Evolutionary conservation across 2,113 vertebrate genomes (phyloP), one percentile per base, ranked within the genome.

Genomic region (Cyphomyrus discorhynchus): DNA sequence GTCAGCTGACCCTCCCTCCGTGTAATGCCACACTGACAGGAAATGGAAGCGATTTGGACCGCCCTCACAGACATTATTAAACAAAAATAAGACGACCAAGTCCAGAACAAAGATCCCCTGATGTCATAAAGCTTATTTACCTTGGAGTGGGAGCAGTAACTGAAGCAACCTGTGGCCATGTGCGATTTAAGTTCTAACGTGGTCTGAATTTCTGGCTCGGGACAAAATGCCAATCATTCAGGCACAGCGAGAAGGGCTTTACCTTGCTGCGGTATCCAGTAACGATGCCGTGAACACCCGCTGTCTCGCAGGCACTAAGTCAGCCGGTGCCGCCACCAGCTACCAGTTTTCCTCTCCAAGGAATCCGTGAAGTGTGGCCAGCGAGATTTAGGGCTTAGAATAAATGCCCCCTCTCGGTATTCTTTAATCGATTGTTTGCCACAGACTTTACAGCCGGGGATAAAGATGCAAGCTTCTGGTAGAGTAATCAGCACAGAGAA

Each of bases 91-190:
- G 97, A 96, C 96, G 96, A 95, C 96, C 96, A 96, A 96, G 94
- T 91, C 94, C 93, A 94, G 95, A 96, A 95, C 95, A 97, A 97
- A 97, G 97, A 97, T 96, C 47, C 96, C 96, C 96, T 96, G 97
- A 97, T 97, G 97, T 97, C 97, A 97, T 96, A 95, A 95, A 94
- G 95, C 95, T 97, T 97, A 96, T 97, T 97, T 97, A 97, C 95
- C 95, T 97, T 97, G 97, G 97, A 97, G 96, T 93, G 95, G 93
- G 94, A 91, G 95, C 94, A 95, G 95, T 92, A 94, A 94, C 94
- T 92, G 92, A 96, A 96, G 96, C 95, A 96, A 95, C 93, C 95
- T 96, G 94, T 91, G 94, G 94, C 94, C 96, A 97, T 97, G 96
- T 94, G 94, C 95, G 96, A 97, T 95, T 96, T 96, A 94, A 92